A percentile compares a stretch with the other conserved stretches of the same genome.
Evolutionary conservation across 1,140 invertebrate genomes (phyloP).

Genomic region (Lepidurus apus): DNA sequence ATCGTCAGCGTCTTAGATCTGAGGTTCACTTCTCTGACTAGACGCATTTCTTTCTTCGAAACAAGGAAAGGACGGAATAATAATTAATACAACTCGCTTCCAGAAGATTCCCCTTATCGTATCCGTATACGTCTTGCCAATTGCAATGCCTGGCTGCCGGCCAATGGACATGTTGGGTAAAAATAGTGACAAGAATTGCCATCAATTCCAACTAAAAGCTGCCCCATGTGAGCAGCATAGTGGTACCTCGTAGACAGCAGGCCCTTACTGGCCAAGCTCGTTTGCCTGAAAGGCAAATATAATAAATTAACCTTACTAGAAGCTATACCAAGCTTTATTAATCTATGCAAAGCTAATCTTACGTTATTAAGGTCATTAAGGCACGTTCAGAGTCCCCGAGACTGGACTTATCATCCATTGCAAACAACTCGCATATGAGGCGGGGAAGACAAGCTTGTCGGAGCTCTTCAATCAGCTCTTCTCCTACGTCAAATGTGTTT

Average conservation of each 20-base stretch:
- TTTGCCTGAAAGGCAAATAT: constrained; percentile 50
- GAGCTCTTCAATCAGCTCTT: constrained; percentile 47
- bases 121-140: constrained; percentile 62
- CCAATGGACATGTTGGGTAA: constrained; percentile 62
- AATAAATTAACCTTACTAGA: constrained; percentile 22
- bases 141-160: constrained; percentile 57
- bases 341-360: constrained; percentile 41
- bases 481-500: constrained; percentile 12
- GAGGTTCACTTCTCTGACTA: not conserved
- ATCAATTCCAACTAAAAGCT: constrained; percentile 62
- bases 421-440: constrained; percentile 67
- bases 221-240: constrained; percentile 75
- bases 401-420: constrained; percentile 56
- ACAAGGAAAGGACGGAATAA: not conserved
- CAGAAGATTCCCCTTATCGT: constrained; percentile 40
- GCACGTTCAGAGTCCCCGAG: constrained; percentile 65
- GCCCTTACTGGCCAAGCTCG: constrained; percentile 54
- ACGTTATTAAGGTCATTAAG: constrained; percentile 64
- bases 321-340: not conserved
- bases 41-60: not conserved
- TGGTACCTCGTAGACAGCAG: constrained; percentile 67
- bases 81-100: not conserved
- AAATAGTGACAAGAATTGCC: constrained; percentile 66
- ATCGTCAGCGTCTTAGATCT: not conserved
- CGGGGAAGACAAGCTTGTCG: constrained; percentile 58